Percentiles rank a stretch among this genome's conserved stretches.
Evolutionary conservation across 2,113 vertebrate genomes (phyloP).

Genomic region (Dicentrarchus labrax): DNA sequence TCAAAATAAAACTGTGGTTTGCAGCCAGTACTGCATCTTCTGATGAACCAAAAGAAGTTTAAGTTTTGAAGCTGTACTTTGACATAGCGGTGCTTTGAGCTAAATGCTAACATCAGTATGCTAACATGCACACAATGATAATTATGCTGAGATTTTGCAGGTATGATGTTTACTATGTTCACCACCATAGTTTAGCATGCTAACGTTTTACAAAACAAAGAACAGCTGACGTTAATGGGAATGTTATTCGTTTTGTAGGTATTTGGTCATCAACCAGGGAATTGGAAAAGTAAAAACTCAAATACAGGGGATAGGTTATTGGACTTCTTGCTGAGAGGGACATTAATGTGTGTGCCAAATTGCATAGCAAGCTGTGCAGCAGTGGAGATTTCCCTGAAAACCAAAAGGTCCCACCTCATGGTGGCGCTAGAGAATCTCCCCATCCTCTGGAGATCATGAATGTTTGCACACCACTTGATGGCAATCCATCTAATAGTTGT

Average conservation of each 20-base stretch:
- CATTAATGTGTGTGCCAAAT: neutral
- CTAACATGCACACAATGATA: neutral
- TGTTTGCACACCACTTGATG: neutral
- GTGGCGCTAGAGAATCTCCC: neutral
- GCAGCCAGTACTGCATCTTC: neutral
- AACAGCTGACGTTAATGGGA: neutral
- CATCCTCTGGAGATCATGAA: neutral
- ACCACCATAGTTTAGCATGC: neutral
- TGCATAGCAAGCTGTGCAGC: neutral
- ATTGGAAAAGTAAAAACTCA: neutral
- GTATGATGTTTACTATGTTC: neutral
- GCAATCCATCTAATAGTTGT: constrained; percentile 1
- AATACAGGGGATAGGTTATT: no score
- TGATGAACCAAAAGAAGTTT: neutral
- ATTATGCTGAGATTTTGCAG: neutral
- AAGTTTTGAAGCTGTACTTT: neutral
- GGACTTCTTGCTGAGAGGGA: neutral
- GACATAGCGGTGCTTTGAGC: neutral
- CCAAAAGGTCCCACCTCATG: neutral
- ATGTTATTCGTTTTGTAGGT: neutral
- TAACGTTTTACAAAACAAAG: neutral
- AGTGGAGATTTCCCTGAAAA: neutral
- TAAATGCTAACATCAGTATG: neutral
- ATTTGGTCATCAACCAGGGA: neutral
- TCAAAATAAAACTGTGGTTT: neutral